Evolutionary conservation across 2,888 invertebrate genomes (phyloP), one percentile per base, ranked within the genome.

Genomic region (Cyclophora punctaria): DNA sequence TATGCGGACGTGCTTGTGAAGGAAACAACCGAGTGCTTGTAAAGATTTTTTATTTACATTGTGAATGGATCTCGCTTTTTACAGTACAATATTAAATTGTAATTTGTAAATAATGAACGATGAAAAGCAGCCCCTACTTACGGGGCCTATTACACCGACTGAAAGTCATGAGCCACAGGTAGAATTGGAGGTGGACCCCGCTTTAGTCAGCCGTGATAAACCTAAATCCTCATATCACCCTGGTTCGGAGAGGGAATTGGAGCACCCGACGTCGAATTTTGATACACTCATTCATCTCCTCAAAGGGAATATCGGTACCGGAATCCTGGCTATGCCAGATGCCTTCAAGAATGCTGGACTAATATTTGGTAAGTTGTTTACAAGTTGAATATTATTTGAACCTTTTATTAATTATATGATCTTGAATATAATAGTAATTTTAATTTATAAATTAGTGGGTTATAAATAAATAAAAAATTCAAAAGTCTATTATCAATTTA

Each of bases 281-380:
- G 94, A 94, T 69, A 94, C 95, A 2, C 89, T 94, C 76, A 92
- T 94, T 60, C 93, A 93, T 73, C 81, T 94, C 56, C 79, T 94
- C 41, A 94, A 94, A 77, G 93, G 93, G 35, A 93, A 93, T 65
- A 90, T 92, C 58, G 98, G 98, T 4, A 98, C 98, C 0, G 99
- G 99, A 3, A 97, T 99, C 63, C 87, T 99, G 61, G 98, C 99
- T 4, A 96, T 99, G 95, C 98, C 99, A 3, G 93, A 96, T 83
- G 98, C 97, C 7, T 95, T 98, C 73, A 93, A 94, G 76, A 95
- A 98, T 86, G 94, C 97, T 50, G 98, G 98, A 6, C 89, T 98
- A 51, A 91, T 94, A 69, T 91, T 97, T 55, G 97, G 98, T 72
- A 71, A 69, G 83, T 73, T 20, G 20, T 20, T 20, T 20, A 20